Evolutionary conservation across 2,888 invertebrate genomes (phyloP), one percentile per base, ranked within the genome.

Genomic region (Archips crataeganus): DNA sequence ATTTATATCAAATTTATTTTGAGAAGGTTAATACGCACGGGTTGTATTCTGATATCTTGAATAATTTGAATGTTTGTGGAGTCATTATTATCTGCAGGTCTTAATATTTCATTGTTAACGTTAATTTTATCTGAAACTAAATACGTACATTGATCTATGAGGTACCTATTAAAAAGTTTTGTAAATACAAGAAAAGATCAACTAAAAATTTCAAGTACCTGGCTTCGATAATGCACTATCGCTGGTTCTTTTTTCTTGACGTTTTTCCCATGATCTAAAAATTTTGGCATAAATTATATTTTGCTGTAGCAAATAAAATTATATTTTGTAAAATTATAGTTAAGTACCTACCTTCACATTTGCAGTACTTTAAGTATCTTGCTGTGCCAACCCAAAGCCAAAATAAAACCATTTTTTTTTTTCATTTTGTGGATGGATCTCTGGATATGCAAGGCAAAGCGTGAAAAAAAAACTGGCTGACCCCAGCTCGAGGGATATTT

Each of bases 211-310:
- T 10, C n/a, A 23, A 23, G 23, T 36, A 82, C 84, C 83, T 80
- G 76, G 32, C 70, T 76, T 75, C 11, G n/a, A 23, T 23, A 49
- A 60, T 62, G 60, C 67, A 51, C 39, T 42, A 57, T 64, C 76
- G 60, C 75, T 79, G 8, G 68, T 69, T 79, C 75, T 82, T 76
- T 82, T 89, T 39, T 82, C 79, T 78, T 86, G 84, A 9, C 93
- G 84, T 75, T 88, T 93, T 79, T 93, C 92, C 84, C 90, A 86
- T 42, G 93, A 93, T 78, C 93, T 51, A 81, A 84, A 79, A 77
- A 4, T 32, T 59, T 64, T 23, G 23, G 23, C 15, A 23, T 51
- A 9, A 15, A 45, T 45, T 45, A 45, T 3, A 45, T 45, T 39
- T 39, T 39, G 39, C 39, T 39, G 39, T 39, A 6, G 39, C 39